Percentiles rank a stretch among this genome's conserved stretches.
Evolutionary conservation across 2,888 invertebrate species (phyloP).

Genomic region (Scaptomyza flava): DNA sequence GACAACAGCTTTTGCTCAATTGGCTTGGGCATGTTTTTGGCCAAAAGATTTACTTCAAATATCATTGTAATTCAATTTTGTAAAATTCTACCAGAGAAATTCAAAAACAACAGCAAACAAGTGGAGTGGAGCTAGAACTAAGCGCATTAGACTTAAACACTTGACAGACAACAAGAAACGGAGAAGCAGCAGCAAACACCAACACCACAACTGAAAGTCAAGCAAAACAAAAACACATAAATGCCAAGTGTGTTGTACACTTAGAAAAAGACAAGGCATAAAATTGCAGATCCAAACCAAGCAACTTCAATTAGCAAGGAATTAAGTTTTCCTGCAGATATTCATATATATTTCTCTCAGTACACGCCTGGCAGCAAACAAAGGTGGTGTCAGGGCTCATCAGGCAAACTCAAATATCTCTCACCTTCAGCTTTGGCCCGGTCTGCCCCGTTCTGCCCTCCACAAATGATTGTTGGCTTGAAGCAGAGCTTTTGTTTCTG

Average conservation of each 20-base stretch:
- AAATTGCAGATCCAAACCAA: neutral
- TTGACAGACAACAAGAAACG: constrained; percentile 43
- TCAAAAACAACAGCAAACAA: constrained; percentile 20
- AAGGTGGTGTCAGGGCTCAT: constrained; percentile 4
- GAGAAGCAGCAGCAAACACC: constrained; percentile 2
- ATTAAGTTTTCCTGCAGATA: no score
- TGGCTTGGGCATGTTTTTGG: constrained; percentile 47
- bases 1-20: constrained; percentile 46
- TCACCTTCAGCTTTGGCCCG: neutral
- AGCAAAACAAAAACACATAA: constrained; percentile 52
- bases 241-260: constrained; percentile 30
- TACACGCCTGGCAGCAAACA: neutral
- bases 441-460: neutral
- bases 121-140: constrained; percentile 44
- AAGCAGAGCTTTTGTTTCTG: constrained; percentile 23
- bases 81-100: constrained; percentile 41
- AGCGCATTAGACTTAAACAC: constrained; percentile 71
- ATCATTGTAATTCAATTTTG: constrained; percentile 65
- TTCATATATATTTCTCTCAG: neutral
- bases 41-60: constrained; percentile 40
- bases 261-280: neutral
- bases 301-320: no score
- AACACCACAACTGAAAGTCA: constrained; percentile 8
- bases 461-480: constrained; percentile 7
- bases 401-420: constrained; percentile 9